These are phyloP conservation scores for Samia ricini DNA, from an alignment of 1,140 invertebrate species.

Conservation along the genomic window DNA sequence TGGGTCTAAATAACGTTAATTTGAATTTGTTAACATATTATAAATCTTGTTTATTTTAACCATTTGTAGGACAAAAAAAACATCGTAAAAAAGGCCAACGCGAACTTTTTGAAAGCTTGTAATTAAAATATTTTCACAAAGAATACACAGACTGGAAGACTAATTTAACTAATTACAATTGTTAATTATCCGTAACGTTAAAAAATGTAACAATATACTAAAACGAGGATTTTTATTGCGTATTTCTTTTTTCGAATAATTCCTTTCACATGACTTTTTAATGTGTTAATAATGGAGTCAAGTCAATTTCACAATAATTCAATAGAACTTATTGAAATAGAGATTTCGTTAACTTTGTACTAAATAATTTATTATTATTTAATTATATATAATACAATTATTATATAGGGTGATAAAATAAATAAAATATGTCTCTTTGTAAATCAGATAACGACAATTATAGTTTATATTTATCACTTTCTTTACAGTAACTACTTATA, in stretches of 20 bases:
- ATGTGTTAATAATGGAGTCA: no score
- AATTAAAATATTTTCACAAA: conserved; percentile 1
- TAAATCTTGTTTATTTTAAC: neutral
- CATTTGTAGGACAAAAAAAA: neutral
- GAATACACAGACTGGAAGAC: neutral
- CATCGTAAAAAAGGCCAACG: neutral
- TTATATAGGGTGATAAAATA: no score
- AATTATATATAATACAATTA: no score
- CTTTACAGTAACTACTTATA: no score
- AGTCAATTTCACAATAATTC: no score
- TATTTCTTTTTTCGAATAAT: neutral
- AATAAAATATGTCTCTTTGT: no score
- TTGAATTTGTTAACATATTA: neutral
- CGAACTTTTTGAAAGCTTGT: neutral
- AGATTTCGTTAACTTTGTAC: no score
- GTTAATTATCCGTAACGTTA: neutral
- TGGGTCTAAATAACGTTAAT: neutral
- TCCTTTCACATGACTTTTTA: no score
- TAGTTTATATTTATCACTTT: no score
- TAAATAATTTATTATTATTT: no score
- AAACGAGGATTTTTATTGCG: neutral
- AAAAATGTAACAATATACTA: neutral
- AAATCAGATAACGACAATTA: no score
- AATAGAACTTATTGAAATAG: no score
- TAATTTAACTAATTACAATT: neutral